Percentiles rank a stretch among this genome's conserved stretches.
Conservation (phyloP, 2,888 invertebrate species). For the Rosalia funebris region DNA sequence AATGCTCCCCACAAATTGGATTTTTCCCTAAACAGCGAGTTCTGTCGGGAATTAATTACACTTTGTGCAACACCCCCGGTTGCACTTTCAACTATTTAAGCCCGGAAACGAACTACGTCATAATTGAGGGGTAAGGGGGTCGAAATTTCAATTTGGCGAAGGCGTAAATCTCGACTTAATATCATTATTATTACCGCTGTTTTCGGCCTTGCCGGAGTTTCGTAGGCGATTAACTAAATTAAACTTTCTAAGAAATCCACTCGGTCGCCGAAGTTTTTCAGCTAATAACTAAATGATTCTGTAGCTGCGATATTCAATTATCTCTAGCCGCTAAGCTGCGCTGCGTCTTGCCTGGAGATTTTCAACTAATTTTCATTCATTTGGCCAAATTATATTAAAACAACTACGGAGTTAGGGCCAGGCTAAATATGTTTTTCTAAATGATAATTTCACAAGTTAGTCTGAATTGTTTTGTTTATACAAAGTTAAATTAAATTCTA, state of each 20-base stretch:
- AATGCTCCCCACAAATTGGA: slow-evolving; percentile 10
- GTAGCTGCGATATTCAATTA: slow-evolving; percentile 46
- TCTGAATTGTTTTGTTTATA: no score
- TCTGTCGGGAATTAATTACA: slow-evolving; percentile 48
- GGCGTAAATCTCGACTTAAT: slow-evolving; percentile 57
- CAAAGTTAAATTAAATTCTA: no score
- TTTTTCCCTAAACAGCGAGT: slow-evolving; percentile 20
- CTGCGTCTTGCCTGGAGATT: not conserved
- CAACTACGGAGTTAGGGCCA: not conserved
- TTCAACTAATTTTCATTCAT: slow-evolving; percentile 6
- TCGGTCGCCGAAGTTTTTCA: slow-evolving; percentile 33
- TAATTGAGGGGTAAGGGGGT: slow-evolving; percentile 50
- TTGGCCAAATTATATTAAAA: not conserved
- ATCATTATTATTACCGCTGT: slow-evolving; percentile 54
- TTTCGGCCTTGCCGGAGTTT: slow-evolving; percentile 47
- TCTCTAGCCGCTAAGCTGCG: slow-evolving; percentile 12
- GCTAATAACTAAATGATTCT: slow-evolving; percentile 49
- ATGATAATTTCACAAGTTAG: not conserved
- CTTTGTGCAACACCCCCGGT: slow-evolving; percentile 45
- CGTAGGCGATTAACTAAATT: slow-evolving; percentile 53
- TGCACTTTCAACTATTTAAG: slow-evolving; percentile 49
- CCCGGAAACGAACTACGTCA: slow-evolving; percentile 49
- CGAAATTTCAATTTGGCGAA: slow-evolving; percentile 56
- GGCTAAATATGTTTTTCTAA: not conserved
- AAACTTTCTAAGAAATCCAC: slow-evolving; percentile 51